phyloP scores from a whole-genome alignment of 2,888 invertebrate species.

The Euzophera pinguis region DNA sequence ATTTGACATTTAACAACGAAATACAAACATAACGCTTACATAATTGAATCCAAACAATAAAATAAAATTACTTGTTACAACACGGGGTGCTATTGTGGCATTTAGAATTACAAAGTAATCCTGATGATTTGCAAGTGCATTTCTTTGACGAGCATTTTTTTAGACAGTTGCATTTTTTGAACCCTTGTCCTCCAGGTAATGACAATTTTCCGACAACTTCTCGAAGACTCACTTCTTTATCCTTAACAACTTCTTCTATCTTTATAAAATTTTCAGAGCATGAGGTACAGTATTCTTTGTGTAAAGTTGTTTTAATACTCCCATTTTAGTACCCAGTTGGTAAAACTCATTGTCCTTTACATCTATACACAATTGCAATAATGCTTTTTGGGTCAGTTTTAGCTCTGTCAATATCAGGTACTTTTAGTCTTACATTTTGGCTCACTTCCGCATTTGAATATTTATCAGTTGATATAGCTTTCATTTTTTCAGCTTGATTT shows the following conservation, averaged over 20 bases:
- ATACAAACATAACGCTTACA: neutral
- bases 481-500: slow-evolving; percentile 5
- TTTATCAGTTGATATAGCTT: neutral
- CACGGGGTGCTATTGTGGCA: neutral
- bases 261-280: slow-evolving; percentile 14
- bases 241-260: slow-evolving; percentile 13
- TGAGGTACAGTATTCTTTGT: neutral
- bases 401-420: slow-evolving; percentile 4
- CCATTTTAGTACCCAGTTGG: slow-evolving; percentile 17
- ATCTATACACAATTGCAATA: slow-evolving; percentile 13
- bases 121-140: neutral
- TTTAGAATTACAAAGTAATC: neutral
- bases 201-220: slow-evolving; percentile 16
- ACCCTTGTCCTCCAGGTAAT: slow-evolving; percentile 14
- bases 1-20: neutral
- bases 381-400: slow-evolving; percentile 11
- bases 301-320: neutral
- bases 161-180: slow-evolving; percentile 9
- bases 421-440: slow-evolving; percentile 18
- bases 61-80: slow-evolving; percentile 1
- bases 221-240: slow-evolving; percentile 11
- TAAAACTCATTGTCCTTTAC: slow-evolving; percentile 12
- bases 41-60: neutral
- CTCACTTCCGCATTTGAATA: slow-evolving; percentile 12
- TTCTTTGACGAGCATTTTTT: neutral